phyloP scores from a whole-genome alignment of 2,888 invertebrate species.

The Melangyna quadrimaculata region DNA sequence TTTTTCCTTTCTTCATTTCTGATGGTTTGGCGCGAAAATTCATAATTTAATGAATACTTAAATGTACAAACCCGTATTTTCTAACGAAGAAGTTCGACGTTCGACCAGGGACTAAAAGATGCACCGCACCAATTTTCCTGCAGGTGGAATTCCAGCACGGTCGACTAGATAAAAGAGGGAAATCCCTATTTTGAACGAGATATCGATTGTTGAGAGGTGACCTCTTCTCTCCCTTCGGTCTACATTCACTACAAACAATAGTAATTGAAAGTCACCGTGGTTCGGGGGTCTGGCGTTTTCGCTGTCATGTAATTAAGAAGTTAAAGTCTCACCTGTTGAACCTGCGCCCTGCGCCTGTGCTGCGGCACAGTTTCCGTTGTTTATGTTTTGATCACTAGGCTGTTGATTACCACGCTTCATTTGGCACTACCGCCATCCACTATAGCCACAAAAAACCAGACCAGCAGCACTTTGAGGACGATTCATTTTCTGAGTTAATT shows the following conservation, averaged over 20 bases:
- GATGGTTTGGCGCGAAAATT: conserved; percentile 53
- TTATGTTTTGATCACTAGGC: conserved; percentile 60
- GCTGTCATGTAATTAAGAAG: conserved; percentile 69
- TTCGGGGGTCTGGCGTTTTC: conserved; percentile 16
- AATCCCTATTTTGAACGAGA: conserved; percentile 40
- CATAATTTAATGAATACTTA: conserved; percentile 11
- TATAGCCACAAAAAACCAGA: conserved; percentile 1
- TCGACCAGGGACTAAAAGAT: neutral
- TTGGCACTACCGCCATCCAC: conserved; percentile 38
- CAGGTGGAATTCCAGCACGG: conserved; percentile 57
- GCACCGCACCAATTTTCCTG: conserved; percentile 6
- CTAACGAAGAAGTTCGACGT: neutral
- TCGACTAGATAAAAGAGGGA: conserved; percentile 43
- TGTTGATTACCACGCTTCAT: conserved; percentile 68
- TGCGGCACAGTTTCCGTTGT: conserved; percentile 44
- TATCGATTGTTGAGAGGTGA: conserved; percentile 62
- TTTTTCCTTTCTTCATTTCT: neutral
- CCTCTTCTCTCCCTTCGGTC: conserved; percentile 8
- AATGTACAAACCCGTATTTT: neutral
- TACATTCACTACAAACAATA: neutral
- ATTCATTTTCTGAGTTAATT: conserved; percentile 62
- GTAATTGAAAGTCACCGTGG: conserved; percentile 31
- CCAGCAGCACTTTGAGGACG: conserved; percentile 34
- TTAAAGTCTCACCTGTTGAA: conserved; percentile 70
- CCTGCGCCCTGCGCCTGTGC: too few relatives aligned